Conservation (phyloP, 2,797 vertebrate genomes). For the Apogon hyalosoma region DNA sequence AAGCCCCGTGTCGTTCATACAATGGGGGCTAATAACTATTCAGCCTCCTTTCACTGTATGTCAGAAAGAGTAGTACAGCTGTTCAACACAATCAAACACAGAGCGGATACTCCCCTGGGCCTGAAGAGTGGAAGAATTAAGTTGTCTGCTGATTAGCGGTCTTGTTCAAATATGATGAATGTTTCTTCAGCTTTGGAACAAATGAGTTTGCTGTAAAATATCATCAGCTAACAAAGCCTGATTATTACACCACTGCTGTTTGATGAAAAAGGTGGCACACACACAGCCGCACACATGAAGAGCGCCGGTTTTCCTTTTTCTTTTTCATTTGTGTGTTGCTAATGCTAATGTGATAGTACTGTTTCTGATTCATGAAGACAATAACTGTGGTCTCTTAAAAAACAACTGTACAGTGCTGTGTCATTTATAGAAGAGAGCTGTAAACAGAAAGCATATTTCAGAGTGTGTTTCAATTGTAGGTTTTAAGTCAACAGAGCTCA, state of each 20-base stretch:
- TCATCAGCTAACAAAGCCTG: slow-evolving; percentile 17
- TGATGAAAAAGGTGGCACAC: slow-evolving; percentile 23
- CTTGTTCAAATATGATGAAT: slow-evolving; percentile 43
- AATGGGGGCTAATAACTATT: slow-evolving; percentile 80
- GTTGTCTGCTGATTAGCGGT: slow-evolving; percentile 53
- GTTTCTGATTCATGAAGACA: neutral
- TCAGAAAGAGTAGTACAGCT: slow-evolving; percentile 59
- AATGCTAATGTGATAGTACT: slow-evolving; percentile 2
- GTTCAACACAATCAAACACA: slow-evolving; percentile 75
- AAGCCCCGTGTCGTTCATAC: slow-evolving; percentile 69
- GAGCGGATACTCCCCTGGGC: slow-evolving; percentile 33
- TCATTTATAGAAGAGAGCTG: neutral
- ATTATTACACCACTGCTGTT: slow-evolving; percentile 22
- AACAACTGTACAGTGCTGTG: neutral
- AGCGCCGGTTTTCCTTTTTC: neutral
- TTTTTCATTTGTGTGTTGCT: neutral
- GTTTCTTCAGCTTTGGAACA: slow-evolving; percentile 31
- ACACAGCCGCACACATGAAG: slow-evolving; percentile 12
- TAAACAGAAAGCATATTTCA: slow-evolving; percentile 1
- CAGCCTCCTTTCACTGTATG: slow-evolving; percentile 71
- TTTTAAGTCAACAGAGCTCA: neutral
- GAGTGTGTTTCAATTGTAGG: neutral
- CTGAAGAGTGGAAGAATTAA: slow-evolving; percentile 34
- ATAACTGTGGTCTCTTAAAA: no score
- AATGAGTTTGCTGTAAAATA: slow-evolving; percentile 32